Evolutionary conservation across 2,888 invertebrate species (phyloP).

Genomic region (Minunthozetes semirufus): DNA sequence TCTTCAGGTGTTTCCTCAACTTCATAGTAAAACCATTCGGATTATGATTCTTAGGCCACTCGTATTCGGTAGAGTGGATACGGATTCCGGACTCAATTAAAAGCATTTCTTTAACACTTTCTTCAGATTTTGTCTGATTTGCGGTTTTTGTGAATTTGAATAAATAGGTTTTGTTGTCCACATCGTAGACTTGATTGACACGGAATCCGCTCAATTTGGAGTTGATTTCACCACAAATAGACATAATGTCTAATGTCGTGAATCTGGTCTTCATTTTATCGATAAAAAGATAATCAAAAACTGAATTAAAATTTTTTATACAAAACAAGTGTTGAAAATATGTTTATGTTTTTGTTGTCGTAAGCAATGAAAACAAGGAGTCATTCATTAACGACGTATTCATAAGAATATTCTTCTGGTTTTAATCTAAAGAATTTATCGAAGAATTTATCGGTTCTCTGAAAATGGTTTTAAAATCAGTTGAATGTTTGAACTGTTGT

Average conservation of each 20-base stretch:
- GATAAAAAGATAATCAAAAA: not conserved
- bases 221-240: constrained; percentile 73
- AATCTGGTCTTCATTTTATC: constrained; percentile 85
- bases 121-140: constrained; percentile 53
- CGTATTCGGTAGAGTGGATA: constrained; percentile 88
- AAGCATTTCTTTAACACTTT: constrained; percentile 65
- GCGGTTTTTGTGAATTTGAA: constrained; percentile 57
- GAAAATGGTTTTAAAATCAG: no score
- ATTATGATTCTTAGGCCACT: constrained; percentile 95
- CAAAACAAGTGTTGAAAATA: not conserved
- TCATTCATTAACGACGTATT: not conserved
- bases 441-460: no score
- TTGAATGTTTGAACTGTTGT: no score
- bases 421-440: no score
- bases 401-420: no score
- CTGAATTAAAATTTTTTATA: no score
- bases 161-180: constrained; percentile 91
- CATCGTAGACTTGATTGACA: constrained; percentile 94
- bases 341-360: not conserved
- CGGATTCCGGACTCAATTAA: constrained; percentile 88
- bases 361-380: not conserved
- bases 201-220: constrained; percentile 80
- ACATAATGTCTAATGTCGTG: constrained; percentile 84
- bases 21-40: constrained; percentile 98
- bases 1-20: constrained; percentile 92